Base-by-base conservation (phyloP, 64 coral and sea anemone genomes). In the Montipora sp. region DNA sequence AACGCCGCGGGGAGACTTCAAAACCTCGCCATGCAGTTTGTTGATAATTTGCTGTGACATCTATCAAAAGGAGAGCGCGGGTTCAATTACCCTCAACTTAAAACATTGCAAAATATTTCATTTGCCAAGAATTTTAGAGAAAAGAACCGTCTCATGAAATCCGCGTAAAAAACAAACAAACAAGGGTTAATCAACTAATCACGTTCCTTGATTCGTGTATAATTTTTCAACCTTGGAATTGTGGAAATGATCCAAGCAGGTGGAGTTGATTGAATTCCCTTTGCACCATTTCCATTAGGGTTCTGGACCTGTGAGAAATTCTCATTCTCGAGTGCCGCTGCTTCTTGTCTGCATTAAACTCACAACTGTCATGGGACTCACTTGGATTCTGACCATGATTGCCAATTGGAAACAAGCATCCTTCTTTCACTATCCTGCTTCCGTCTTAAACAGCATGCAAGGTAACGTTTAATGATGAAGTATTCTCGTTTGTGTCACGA, bases 281-380 rank as follows among this genome's bases (percentile, higher is more conserved):
- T 21, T 71, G 0, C 20, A 3, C 36, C 9, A 14, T 49, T 49
- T 21, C 18, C 47, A 21, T 21, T 15, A 85, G 82, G 65, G 45
- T 5, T 65, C 82, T 16, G 20, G 8, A 9, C 16, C 46, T 2
- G 82, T 63, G 4, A 7, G 5, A 51, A 22, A 1, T 20, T 68
- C 46, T 27, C 20, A 16, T 8, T 50, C 82, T 10, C 43, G 66
- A 10, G 65, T 47, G 4, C 46, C 82, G 4, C 18, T 85, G 3
- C 16, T 47, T 8, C 15, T 85, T 2, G 71, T 85, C 65, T 51
- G 63, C 45, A 15, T 85, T 46, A 85, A 85, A 20, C 82, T 85
- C 19, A 85, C 63, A 18, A 14, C 82, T n/a, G 65, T 85, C 44
- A 85, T 85, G 82, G 82, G 82, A 3, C 46, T 85, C 4, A 85